These are phyloP conservation scores for Acanthaster planci DNA, from an alignment of 35 echinoderm and acorn worm species.

Conservation along the genomic window DNA sequence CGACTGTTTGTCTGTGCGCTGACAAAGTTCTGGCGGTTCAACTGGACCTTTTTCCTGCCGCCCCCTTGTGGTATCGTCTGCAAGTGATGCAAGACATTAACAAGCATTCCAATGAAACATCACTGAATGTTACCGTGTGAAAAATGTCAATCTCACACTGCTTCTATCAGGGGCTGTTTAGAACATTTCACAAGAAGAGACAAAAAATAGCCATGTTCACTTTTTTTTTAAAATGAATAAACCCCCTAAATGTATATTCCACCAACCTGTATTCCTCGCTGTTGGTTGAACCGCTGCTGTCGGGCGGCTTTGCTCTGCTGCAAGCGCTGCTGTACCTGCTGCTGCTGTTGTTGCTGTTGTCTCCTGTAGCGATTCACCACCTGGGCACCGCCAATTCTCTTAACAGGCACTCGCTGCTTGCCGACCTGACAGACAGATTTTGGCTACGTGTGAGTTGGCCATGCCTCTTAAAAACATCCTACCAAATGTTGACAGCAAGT, in stretches of 20 bases:
- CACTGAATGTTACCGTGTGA: no score
- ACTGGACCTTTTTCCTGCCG: not conserved
- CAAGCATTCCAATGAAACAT: no score
- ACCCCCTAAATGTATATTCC: no score
- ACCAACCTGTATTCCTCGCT: not conserved
- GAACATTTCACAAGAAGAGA: no score
- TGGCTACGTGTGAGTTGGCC: no score
- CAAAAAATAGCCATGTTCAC: no score
- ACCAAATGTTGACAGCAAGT: no score
- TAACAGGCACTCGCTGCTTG: constrained; percentile 8
- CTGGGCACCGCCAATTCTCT: not conserved
- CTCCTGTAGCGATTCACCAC: not conserved
- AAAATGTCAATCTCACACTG: no score
- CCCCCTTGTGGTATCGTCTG: constrained; percentile 5
- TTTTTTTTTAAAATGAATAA: no score
- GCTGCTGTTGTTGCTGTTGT: not conserved
- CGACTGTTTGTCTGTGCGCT: not conserved
- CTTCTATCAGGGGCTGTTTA: no score
- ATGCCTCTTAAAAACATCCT: no score
- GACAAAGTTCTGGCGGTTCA: not conserved
- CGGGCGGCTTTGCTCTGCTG: not conserved
- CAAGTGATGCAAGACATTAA: no score
- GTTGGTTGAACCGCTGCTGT: constrained; percentile 20
- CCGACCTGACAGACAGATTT: not conserved
- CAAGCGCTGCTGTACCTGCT: not conserved